Evolutionary conservation across 2,888 invertebrate species (phyloP), one percentile per base, ranked within the genome.

Genomic region (Chalcosyrphus nemorum): DNA sequence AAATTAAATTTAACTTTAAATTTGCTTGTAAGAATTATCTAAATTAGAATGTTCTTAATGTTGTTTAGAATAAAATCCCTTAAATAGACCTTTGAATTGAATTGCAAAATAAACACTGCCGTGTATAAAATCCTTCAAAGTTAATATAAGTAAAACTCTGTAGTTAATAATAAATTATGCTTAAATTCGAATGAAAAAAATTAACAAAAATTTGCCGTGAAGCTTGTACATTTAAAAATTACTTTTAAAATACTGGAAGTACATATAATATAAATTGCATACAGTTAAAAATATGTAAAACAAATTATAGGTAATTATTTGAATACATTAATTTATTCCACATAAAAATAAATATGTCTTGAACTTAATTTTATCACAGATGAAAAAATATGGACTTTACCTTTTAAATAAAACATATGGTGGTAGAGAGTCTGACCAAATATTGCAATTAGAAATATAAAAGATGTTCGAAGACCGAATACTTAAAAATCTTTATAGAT

Each of bases 61-160:
- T 24, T 35, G 35, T n/a, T 71, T 50, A 61, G 52, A 29, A 74
- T 35, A 19, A 21, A 57, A 17, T 32, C 21, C 35, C 13, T 38
- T 38, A 38, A 5, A 4, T 13, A 38, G 29, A 59, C 29, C 19
- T 61, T 68, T 61, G 15, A 80, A 66, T 15, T 59, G 13, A 27
- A 61, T 47, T 41, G 47, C 11, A 61, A 54, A 47, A n/a, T n/a
- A 56, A 70, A 47, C 81, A 81, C 81, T 81, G 81, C 81, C 81
- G 59, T 81, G 81, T 70, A 76, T 29, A 65, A 63, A 21, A 66
- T 66, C 15, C 65, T 15, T 59, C 15, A 38, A 47, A 47, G n/a
- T 7, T 52, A 17, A 13, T 43, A n/a, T 5, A 38, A 41, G 17
- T 27, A 19, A n/a, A n/a, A n/a, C n/a, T n/a, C n/a, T n/a, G n/a